phyloP scores from a whole-genome alignment of 2,888 invertebrate genomes.

The Phalangium opilio region DNA sequence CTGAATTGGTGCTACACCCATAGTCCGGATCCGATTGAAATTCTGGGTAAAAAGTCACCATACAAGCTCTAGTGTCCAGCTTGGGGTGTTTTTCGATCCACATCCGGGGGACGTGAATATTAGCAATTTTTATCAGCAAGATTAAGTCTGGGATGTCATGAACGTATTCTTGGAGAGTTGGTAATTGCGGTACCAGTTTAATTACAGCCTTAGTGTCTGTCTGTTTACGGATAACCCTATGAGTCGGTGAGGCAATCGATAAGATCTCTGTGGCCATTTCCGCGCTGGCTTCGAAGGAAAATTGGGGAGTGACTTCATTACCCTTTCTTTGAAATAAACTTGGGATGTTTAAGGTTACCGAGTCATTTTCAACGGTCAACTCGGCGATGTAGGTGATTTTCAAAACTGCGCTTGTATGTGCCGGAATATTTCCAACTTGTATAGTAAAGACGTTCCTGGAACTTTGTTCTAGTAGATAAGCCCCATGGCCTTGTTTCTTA shows the following conservation, averaged over 20 bases:
- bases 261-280: too few relatives aligned
- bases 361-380: constrained; percentile 29
- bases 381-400: constrained; percentile 34
- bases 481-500: constrained; percentile 32
- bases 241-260: too few relatives aligned
- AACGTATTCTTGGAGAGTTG: constrained; percentile 14
- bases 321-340: too few relatives aligned
- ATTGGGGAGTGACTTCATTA: too few relatives aligned
- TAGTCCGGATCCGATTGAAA: constrained; percentile 28
- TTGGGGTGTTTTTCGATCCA: constrained; percentile 31
- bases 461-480: constrained; percentile 34
- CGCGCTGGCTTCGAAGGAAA: too few relatives aligned
- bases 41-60: constrained; percentile 35
- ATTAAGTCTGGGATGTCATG: constrained; percentile 28
- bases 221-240: constrained; percentile 16
- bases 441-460: constrained; percentile 32
- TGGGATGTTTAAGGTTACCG: constrained; percentile 29
- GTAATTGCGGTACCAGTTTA: constrained; percentile 20
- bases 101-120: constrained; percentile 34
- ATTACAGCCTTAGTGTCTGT: constrained; percentile 31
- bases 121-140: constrained; percentile 30
- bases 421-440: constrained; percentile 33
- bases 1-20: too few relatives aligned
- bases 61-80: constrained; percentile 24
- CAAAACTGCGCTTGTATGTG: constrained; percentile 29